Percentiles rank a stretch among this genome's conserved stretches.
These are phyloP conservation scores for Neopelma chrysocephalum DNA, from an alignment of 2,797 vertebrate species.

Conservation along the genomic window DNA sequence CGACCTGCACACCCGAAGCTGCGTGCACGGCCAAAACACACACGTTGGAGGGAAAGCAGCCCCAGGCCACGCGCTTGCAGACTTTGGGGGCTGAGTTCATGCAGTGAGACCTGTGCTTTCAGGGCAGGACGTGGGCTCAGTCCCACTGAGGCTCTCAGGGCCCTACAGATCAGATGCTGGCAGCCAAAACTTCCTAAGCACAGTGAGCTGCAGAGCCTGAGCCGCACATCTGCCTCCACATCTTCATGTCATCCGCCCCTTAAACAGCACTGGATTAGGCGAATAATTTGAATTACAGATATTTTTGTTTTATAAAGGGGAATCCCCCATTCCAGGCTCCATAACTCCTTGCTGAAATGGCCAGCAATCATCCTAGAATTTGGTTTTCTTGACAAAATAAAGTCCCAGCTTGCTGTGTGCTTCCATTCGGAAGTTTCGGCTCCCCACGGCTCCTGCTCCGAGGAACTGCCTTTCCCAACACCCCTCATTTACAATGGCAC, in stretches of 20 bases:
- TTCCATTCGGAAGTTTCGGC: not conserved
- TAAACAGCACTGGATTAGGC: rapidly evolving
- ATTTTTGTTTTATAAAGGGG: not conserved
- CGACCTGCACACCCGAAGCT: rapidly evolving
- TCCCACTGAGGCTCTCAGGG: rapidly evolving
- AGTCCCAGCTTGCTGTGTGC: rapidly evolving
- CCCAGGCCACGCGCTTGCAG: rapidly evolving
- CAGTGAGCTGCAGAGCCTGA: not conserved
- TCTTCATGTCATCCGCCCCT: rapidly evolving
- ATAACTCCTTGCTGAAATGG: not conserved
- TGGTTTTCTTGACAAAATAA: not conserved
- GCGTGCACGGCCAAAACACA: rapidly evolving
- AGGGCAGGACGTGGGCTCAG: not conserved
- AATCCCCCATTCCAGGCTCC: not conserved
- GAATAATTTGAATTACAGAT: not conserved
- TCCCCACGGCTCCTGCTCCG: not conserved
- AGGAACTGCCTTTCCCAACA: not conserved
- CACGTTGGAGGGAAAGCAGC: rapidly evolving
- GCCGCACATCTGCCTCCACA: not conserved
- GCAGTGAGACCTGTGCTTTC: not conserved
- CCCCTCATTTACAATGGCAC: rapidly evolving
- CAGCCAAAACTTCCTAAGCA: not conserved
- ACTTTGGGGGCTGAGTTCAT: not conserved
- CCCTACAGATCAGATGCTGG: not conserved
- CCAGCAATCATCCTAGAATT: not conserved